Evolutionary conservation across 2,888 invertebrate genomes (phyloP).

Genomic region (Physocephala rufipes): DNA sequence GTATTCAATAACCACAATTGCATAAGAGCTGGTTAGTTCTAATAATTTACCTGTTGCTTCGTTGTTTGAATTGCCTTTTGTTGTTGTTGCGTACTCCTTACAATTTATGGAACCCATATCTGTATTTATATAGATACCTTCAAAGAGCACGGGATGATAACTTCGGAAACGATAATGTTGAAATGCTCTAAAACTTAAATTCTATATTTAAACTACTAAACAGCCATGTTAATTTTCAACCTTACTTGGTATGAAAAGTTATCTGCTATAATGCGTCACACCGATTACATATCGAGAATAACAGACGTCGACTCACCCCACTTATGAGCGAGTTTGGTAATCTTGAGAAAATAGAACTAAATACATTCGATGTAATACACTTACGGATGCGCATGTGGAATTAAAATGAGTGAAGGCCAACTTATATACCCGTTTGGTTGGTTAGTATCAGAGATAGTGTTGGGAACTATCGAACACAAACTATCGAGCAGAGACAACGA

Average conservation of each 20-base stretch:
- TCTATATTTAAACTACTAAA: not conserved
- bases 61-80: constrained; percentile 28
- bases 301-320: constrained; percentile 6
- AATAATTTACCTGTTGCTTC: constrained; percentile 45
- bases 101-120: constrained; percentile 62
- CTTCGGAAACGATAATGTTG: not conserved
- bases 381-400: not conserved
- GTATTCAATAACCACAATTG: too few relatives aligned
- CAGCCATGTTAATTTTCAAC: not conserved
- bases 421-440: too few relatives aligned
- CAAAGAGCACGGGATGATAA: not conserved
- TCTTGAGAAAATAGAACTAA: not conserved
- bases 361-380: constrained; percentile 7
- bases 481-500: too few relatives aligned
- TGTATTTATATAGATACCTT: not conserved
- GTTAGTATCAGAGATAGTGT: too few relatives aligned
- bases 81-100: constrained; percentile 60
- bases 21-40: too few relatives aligned
- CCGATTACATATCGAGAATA: not conserved
- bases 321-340: not conserved
- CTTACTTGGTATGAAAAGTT: constrained; percentile 4
- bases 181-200: not conserved
- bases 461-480: too few relatives aligned
- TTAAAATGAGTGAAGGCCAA: too few relatives aligned
- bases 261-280: not conserved